Percentiles rank a stretch among this genome's conserved stretches.
phyloP scores from a whole-genome alignment of 2,888 invertebrate genomes.

The Drosophila quinaria region DNA sequence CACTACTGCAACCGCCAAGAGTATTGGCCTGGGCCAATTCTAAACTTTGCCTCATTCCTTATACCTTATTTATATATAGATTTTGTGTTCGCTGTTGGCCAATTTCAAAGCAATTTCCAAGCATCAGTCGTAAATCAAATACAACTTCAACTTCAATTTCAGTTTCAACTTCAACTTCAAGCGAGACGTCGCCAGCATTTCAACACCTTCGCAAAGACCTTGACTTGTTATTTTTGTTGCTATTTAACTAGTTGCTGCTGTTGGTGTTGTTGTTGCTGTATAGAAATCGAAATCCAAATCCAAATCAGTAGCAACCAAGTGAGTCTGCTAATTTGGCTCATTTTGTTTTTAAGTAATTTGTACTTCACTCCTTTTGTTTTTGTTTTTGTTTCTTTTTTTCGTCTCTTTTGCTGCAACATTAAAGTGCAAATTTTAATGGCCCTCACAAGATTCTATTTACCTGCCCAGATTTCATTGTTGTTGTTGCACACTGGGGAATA shows the following conservation, averaged over 20 bases:
- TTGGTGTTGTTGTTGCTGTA: constrained; percentile 34
- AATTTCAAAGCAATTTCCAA: constrained; percentile 77
- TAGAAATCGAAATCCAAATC: constrained; percentile 73
- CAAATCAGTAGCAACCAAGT: constrained; percentile 76
- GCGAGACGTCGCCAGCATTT: constrained; percentile 63
- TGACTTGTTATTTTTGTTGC: constrained; percentile 56
- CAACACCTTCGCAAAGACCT: constrained; percentile 79
- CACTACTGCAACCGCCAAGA: constrained; percentile 17
- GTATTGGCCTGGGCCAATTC: constrained; percentile 69
- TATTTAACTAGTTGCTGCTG: constrained; percentile 16
- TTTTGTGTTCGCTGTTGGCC: constrained; percentile 51
- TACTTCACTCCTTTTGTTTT: constrained; percentile 62
- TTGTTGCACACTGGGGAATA: constrained; percentile 64
- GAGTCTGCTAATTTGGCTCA: constrained; percentile 80
- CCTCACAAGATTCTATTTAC: constrained; percentile 69
- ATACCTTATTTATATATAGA: constrained; percentile 23
- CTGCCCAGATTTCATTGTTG: constrained; percentile 54
- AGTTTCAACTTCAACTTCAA: constrained; percentile 41
- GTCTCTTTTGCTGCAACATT: constrained; percentile 55
- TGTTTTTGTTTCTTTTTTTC: constrained; percentile 18
- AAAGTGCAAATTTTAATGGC: constrained; percentile 79
- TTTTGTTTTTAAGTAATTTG: constrained; percentile 80
- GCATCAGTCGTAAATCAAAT: constrained; percentile 79
- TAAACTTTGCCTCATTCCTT: constrained; percentile 67
- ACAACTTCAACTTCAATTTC: constrained; percentile 66